Percentiles rank a stretch among this genome's conserved stretches.
Evolutionary conservation across 2,888 invertebrate genomes (phyloP).

Genomic region (Tenthredo mesomela): DNA sequence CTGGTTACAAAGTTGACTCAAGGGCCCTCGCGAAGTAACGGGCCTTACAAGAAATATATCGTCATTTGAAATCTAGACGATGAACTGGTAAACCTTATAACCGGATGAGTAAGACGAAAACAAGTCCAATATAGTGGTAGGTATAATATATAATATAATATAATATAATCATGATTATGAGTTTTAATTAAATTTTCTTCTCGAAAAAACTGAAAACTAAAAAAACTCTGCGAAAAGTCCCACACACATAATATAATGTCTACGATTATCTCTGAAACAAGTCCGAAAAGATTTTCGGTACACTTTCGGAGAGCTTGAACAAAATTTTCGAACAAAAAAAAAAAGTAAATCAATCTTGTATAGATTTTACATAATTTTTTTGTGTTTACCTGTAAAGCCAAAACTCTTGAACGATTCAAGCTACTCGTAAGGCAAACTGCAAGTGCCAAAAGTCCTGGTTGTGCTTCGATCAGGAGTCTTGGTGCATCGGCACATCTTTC

Average conservation of each 20-base stretch:
- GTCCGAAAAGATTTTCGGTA: too few relatives aligned
- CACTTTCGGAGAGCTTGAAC: too few relatives aligned
- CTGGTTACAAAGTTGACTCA: conserved; percentile 36
- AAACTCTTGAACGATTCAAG: conserved; percentile 90
- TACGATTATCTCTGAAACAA: too few relatives aligned
- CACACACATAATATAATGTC: too few relatives aligned
- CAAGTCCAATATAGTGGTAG: neutral
- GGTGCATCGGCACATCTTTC: conserved; percentile 90
- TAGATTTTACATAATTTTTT: too few relatives aligned
- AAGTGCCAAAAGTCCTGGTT: conserved; percentile 90
- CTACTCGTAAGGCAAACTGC: conserved; percentile 94
- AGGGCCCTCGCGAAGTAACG: conserved; percentile 43
- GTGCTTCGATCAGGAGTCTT: conserved; percentile 86
- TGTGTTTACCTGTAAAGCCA: conserved; percentile 88
- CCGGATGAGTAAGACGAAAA: conserved; percentile 19
- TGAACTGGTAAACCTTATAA: conserved; percentile 22
- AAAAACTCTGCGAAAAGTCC: too few relatives aligned
- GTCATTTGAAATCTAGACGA: conserved; percentile 31
- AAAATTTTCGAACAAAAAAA: too few relatives aligned
- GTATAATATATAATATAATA: neutral
- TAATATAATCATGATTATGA: neutral
- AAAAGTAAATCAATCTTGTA: too few relatives aligned
- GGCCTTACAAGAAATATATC: conserved; percentile 27
- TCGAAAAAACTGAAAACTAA: too few relatives aligned
- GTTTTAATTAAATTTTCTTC: neutral